Conservation (phyloP, 2,797 vertebrate genomes). For the Nyctibius grandis region DNA sequence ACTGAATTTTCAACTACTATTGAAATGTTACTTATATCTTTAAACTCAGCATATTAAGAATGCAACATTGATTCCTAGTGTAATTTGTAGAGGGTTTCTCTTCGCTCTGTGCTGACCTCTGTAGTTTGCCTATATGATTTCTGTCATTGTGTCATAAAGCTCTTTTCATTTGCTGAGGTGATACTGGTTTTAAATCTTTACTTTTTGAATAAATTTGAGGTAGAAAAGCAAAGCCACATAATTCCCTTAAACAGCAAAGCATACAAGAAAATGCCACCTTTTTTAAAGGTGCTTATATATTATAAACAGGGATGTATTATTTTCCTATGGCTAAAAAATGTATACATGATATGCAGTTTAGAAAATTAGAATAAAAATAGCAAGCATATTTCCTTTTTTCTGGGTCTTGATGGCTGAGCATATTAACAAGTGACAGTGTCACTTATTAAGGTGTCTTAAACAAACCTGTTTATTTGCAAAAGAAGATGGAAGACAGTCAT, state of each 20-base stretch:
- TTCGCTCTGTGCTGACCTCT: slow-evolving; percentile 65
- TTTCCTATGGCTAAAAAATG: not conserved
- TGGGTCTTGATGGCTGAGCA: not conserved
- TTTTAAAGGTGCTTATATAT: not conserved
- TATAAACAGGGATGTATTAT: not conserved
- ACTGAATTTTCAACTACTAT: not conserved
- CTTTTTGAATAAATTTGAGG: not conserved
- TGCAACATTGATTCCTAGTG: not conserved
- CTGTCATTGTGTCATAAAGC: not conserved
- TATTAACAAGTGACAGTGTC: not conserved
- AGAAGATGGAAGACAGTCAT: not conserved
- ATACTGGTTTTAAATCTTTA: not conserved
- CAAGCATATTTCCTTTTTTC: not conserved
- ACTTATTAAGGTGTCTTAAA: not conserved
- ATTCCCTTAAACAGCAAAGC: not conserved
- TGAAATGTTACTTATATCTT: not conserved
- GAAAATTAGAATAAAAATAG: not conserved
- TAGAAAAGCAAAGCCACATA: not conserved
- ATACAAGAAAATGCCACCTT: not conserved
- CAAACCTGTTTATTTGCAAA: not conserved
- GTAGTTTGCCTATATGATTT: slow-evolving; percentile 47
- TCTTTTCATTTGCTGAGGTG: not conserved
- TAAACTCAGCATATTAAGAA: not conserved
- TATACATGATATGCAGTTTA: not conserved
- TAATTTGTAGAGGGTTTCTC: not conserved